These are phyloP conservation scores for Hycleus cichorii DNA, from an alignment of 1,140 invertebrate genomes.

Conservation along the genomic window DNA sequence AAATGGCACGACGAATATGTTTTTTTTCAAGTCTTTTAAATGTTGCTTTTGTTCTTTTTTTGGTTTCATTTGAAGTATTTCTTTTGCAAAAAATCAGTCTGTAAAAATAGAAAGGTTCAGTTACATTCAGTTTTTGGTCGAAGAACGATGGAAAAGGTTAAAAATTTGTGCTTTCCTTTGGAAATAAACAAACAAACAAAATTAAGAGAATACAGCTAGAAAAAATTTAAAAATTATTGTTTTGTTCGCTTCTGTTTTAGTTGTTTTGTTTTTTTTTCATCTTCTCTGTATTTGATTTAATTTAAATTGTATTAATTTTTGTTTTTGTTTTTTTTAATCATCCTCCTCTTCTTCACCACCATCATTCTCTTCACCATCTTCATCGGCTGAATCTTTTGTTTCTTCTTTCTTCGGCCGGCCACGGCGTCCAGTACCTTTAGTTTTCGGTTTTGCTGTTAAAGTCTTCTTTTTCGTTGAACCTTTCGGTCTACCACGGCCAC, in stretches of 20 bases:
- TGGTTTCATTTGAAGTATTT: no score
- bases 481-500: slow-evolving; percentile 34
- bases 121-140: no score
- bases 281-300: background rate
- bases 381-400: slow-evolving; percentile 29
- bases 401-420: slow-evolving; percentile 33
- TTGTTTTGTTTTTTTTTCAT: no score
- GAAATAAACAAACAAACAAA: no score
- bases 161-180: background rate
- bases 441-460: slow-evolving; percentile 23
- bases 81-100: no score
- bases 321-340: slow-evolving; percentile 5
- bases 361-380: slow-evolving; percentile 21
- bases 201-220: no score
- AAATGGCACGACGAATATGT: no score
- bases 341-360: slow-evolving; percentile 7
- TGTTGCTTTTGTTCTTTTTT: no score
- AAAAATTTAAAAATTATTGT: background rate
- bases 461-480: slow-evolving; percentile 35
- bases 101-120: no score
- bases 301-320: background rate
- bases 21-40: no score
- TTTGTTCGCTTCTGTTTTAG: no score
- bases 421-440: slow-evolving; percentile 21
- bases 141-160: no score